Evolutionary conservation across 1,140 invertebrate species (phyloP), one percentile per base, ranked within the genome.

Genomic region (Mamestra configurata): DNA sequence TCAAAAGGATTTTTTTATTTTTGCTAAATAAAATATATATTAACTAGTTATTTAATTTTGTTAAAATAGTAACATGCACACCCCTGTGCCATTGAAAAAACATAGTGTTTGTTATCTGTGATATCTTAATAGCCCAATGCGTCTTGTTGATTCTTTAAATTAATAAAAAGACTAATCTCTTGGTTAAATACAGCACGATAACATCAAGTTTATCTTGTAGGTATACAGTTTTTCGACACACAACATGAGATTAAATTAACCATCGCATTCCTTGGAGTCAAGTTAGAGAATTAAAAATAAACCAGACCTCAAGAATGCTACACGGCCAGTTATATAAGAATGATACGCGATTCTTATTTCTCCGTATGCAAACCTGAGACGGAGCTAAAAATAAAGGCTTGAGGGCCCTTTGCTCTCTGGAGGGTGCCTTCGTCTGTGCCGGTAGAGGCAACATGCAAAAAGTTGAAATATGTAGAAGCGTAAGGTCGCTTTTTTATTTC

Each of bases 351-450:
- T 49, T 49, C 46, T 51, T 51, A 49, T 51, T 51, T 31, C 24
- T 70, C 15, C 22, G 35, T 70, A 64, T 70, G 66, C 46, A 51
- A 51, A 70, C 43, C n/a, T 51, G 66, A 70, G 66, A 49, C 40
- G 66, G 0, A 5, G 66, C 66, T 70, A 70, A 70, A 70, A 70
- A 70, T 70, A 70, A 70, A 51, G 24, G 18, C 15, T n/a, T 27
- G 20, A 70, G 66, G 8, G 46, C 66, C 24, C 43, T 70, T 18
- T 1, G 13, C 22, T 1, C 57, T 4, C 18, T 22, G 7, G 64
- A 68, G 64, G 37, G 59, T 18, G 8, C 18, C 18, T 46, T 7
- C 15, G 59, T 31, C 59, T n/a, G 31, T 11, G 10, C n/a, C 49
- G 53, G 53, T 55, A 55, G 53, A 55, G 6, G 37, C 20, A 68